phyloP scores from a whole-genome alignment of 2,113 vertebrate species.

The Orthochromis indermauri region DNA sequence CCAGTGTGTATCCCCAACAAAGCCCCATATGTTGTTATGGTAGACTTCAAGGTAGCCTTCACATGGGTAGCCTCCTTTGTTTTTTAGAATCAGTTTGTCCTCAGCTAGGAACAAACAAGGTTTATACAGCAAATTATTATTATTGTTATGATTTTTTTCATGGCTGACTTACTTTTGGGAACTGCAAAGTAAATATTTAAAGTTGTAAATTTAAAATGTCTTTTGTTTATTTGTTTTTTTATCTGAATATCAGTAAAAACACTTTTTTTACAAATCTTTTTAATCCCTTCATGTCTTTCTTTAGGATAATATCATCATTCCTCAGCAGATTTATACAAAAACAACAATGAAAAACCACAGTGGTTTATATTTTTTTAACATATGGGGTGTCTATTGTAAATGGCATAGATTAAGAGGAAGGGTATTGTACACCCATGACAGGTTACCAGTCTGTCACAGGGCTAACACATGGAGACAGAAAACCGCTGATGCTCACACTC shows the following conservation, averaged over 20 bases:
- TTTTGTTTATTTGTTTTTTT: not conserved
- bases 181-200: not conserved
- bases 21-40: fast-evolving
- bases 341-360: not conserved
- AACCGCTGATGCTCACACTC: not conserved
- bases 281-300: not conserved
- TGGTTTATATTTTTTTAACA: not conserved
- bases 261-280: not conserved
- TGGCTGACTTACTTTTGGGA: not conserved
- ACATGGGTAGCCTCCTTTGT: not conserved
- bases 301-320: not conserved
- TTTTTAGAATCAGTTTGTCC: not conserved
- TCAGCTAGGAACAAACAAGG: not conserved
- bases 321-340: not conserved
- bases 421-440: not conserved
- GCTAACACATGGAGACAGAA: not conserved
- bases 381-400: not conserved
- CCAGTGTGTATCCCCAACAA: slow-evolving; percentile 32
- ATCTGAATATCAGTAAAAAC: not conserved
- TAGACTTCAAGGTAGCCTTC: slow-evolving; percentile 40
- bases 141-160: fast-evolving
- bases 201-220: not conserved
- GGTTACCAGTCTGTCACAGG: not conserved
- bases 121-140: not conserved
- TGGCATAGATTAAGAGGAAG: not conserved